Evolutionary conservation across 2,888 invertebrate species (phyloP).

Genomic region (Phrixothrix hirtus): DNA sequence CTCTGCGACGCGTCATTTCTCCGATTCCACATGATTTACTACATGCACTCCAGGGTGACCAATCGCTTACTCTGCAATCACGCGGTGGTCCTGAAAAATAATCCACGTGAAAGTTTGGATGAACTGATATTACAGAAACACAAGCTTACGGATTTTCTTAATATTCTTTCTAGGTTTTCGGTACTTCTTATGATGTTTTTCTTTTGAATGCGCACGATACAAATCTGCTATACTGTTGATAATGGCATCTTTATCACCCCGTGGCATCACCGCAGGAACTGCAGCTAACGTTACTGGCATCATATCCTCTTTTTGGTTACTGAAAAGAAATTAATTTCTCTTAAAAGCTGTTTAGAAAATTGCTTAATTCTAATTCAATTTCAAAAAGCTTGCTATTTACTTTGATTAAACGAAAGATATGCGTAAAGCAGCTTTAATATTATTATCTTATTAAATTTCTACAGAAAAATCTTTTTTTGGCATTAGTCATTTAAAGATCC

Average conservation of each 20-base stretch:
- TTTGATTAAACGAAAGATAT: too few relatives aligned
- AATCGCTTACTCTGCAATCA: conserved; percentile 83
- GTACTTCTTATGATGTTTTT: conserved; percentile 54
- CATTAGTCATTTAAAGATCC: too few relatives aligned
- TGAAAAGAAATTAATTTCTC: conserved; percentile 31
- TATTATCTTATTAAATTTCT: too few relatives aligned
- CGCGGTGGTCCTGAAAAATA: conserved; percentile 63
- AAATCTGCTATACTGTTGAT: conserved; percentile 72
- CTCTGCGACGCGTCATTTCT: conserved; percentile 78
- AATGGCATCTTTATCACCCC: conserved; percentile 71
- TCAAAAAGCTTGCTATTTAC: too few relatives aligned
- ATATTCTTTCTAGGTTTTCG: conserved; percentile 51
- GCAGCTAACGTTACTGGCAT: conserved; percentile 42
- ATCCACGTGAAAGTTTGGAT: background rate
- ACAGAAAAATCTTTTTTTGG: too few relatives aligned
- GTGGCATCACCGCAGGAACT: conserved; percentile 63
- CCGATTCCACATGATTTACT: conserved; percentile 90
- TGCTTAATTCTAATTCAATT: too few relatives aligned
- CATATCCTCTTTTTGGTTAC: conserved; percentile 44
- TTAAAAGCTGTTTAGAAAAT: too few relatives aligned
- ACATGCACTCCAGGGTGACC: conserved; percentile 87
- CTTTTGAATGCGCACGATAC: conserved; percentile 58
- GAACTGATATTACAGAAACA: background rate
- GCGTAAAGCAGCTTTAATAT: too few relatives aligned
- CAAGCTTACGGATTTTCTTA: conserved; percentile 56